Evolutionary conservation across 1,140 invertebrate genomes (phyloP).

Genomic region (Delia radicum): DNA sequence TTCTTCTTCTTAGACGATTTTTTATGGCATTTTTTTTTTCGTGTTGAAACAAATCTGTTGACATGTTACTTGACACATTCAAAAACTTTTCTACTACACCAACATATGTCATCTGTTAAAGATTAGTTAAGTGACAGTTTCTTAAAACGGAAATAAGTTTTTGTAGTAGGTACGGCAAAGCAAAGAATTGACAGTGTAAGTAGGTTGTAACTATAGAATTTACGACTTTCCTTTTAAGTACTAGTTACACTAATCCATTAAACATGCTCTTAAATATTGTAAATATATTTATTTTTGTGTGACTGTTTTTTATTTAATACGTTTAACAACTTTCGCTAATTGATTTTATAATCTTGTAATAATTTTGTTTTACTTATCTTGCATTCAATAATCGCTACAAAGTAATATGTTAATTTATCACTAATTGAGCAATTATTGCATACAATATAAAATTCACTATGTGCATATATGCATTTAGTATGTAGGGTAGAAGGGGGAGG

Average conservation of each 20-base stretch:
- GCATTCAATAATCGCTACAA: too few species aligned
- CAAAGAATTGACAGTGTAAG: neutral
- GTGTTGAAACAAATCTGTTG: conserved; percentile 1
- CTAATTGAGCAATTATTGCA: too few species aligned
- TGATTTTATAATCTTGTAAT: neutral
- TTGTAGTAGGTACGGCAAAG: neutral
- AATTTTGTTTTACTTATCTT: neutral
- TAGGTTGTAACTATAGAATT: neutral
- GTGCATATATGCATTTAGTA: too few species aligned
- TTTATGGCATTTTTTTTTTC: too few species aligned
- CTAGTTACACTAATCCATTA: neutral
- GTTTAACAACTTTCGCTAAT: neutral
- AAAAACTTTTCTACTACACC: too few species aligned
- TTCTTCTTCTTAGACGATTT: neutral
- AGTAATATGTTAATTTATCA: too few species aligned
- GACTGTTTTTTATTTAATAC: neutral
- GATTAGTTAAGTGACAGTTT: too few species aligned
- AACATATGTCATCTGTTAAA: too few species aligned
- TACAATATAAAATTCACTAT: too few species aligned
- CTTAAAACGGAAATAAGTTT: neutral
- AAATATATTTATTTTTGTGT: too few species aligned
- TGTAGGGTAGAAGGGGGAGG: too few species aligned
- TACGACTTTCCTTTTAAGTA: too few species aligned
- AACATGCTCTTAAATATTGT: neutral
- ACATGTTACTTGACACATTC: conserved; percentile 20